phyloP scores from a whole-genome alignment of 2,888 invertebrate genomes.

The Dinocampus coccinellae region DNA sequence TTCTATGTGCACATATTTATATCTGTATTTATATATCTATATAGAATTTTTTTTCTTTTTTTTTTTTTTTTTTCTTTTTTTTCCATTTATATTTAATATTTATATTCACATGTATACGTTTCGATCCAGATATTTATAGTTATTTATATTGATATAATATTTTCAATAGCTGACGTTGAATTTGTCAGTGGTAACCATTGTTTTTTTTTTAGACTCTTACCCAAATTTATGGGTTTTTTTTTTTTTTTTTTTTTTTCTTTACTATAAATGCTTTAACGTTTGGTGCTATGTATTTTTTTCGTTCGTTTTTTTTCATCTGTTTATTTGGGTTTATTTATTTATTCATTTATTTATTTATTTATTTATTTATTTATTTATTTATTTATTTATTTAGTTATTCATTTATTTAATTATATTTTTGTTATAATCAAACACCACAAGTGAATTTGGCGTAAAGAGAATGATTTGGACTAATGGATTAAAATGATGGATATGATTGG shows the following conservation, averaged over 20 bases:
- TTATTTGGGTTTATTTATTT: background rate
- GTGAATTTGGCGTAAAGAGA: background rate
- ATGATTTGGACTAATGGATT: background rate
- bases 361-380: background rate
- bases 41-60: slow-evolving; percentile 46
- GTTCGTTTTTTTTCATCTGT: background rate
- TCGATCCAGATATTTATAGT: slow-evolving; percentile 49
- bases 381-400: background rate
- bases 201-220: slow-evolving; percentile 38
- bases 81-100: slow-evolving; percentile 46
- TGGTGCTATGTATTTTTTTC: too few relatives aligned
- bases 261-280: slow-evolving; percentile 2
- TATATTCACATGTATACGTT: slow-evolving; percentile 57
- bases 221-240: slow-evolving; percentile 13
- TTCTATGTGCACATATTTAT: slow-evolving; percentile 53
- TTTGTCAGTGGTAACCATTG: slow-evolving; percentile 63
- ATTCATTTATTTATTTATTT: background rate
- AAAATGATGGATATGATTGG: background rate
- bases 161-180: slow-evolving; percentile 53
- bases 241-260: too few relatives aligned
- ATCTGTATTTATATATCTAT: slow-evolving; percentile 57
- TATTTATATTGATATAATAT: slow-evolving; percentile 59
- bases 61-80: too few relatives aligned
- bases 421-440: background rate
- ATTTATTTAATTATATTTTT: background rate